These are phyloP conservation scores for Pseudorhiza aurosa DNA, from an alignment of 30 jellyfish, hydroid and myxozoan species.

Conservation along the genomic window DNA sequence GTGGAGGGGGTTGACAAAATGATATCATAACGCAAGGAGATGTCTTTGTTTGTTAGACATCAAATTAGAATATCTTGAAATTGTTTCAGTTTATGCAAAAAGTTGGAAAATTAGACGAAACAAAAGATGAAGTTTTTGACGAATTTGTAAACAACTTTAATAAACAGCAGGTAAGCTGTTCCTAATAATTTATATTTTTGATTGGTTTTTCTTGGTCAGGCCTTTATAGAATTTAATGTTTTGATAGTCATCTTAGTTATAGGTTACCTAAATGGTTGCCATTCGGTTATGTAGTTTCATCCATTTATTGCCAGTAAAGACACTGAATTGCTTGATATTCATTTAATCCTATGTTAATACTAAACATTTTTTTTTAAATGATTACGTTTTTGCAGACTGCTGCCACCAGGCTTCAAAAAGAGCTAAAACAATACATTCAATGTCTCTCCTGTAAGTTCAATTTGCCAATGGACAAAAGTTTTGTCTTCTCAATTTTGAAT, in stretches of 20 bases:
- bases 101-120: slow-evolving; percentile 95
- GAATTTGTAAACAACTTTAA: slow-evolving; percentile 89
- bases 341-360: too few species aligned
- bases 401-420: slow-evolving; percentile 77
- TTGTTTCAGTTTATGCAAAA: slow-evolving; percentile 88
- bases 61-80: too few species aligned
- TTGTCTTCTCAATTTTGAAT: too few species aligned
- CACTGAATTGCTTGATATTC: too few species aligned
- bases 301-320: too few species aligned
- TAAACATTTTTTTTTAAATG: background rate
- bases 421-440: slow-evolving; percentile 76
- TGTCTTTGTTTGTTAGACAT: too few species aligned
- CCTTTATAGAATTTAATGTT: too few species aligned
- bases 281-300: too few species aligned
- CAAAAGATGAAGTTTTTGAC: slow-evolving; percentile 96
- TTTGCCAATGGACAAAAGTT: too few species aligned
- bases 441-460: slow-evolving; percentile 87
- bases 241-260: background rate
- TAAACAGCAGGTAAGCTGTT: slow-evolving; percentile 87
- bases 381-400: slow-evolving; percentile 62
- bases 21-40: too few species aligned
- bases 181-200: background rate
- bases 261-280: too few species aligned
- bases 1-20: too few species aligned
- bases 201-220: background rate